These are phyloP conservation scores for Drosophila tristis DNA, from an alignment of 1,140 invertebrate genomes.

Conservation along the genomic window DNA sequence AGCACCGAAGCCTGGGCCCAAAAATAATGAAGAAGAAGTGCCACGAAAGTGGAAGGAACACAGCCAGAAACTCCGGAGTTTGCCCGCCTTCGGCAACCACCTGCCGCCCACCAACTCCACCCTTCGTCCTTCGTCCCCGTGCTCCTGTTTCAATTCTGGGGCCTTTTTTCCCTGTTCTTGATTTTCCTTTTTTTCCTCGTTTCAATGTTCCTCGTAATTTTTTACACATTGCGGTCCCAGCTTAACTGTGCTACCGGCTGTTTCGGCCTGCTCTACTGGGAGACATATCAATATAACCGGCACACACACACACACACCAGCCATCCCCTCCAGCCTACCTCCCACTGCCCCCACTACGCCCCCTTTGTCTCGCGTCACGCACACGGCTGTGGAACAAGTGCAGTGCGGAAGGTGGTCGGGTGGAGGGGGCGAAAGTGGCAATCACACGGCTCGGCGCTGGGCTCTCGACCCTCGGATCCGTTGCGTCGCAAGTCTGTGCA, in stretches of 20 bases:
- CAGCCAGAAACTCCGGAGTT: slow-evolving; percentile 14
- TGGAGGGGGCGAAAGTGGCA: slow-evolving; percentile 42
- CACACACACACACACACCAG: slow-evolving; percentile 21
- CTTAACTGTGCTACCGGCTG: slow-evolving; percentile 70
- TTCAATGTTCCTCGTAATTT: slow-evolving; percentile 76
- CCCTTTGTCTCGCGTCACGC: slow-evolving; percentile 23
- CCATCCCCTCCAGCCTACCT: not conserved
- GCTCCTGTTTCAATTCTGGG: slow-evolving; percentile 14
- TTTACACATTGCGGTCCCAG: slow-evolving; percentile 81
- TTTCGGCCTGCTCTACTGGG: slow-evolving; percentile 73
- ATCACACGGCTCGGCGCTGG: slow-evolving; percentile 54
- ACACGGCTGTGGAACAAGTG: slow-evolving; percentile 60
- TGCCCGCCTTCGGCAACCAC: slow-evolving; percentile 43
- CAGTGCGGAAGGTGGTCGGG: slow-evolving; percentile 40
- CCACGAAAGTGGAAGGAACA: too few relatives aligned
- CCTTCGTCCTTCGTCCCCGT: not conserved
- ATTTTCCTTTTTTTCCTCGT: slow-evolving; percentile 18
- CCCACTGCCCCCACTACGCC: not conserved
- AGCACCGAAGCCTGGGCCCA: not conserved
- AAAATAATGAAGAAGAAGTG: slow-evolving; percentile 21
- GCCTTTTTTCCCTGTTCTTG: slow-evolving; percentile 29
- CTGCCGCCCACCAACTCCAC: slow-evolving; percentile 32
- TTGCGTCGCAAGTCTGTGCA: slow-evolving; percentile 42
- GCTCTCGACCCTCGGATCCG: slow-evolving; percentile 23
- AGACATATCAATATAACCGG: slow-evolving; percentile 77